Base-by-base conservation (phyloP, 2,888 invertebrate genomes). In the Hemistola chrysoprasaria region DNA sequence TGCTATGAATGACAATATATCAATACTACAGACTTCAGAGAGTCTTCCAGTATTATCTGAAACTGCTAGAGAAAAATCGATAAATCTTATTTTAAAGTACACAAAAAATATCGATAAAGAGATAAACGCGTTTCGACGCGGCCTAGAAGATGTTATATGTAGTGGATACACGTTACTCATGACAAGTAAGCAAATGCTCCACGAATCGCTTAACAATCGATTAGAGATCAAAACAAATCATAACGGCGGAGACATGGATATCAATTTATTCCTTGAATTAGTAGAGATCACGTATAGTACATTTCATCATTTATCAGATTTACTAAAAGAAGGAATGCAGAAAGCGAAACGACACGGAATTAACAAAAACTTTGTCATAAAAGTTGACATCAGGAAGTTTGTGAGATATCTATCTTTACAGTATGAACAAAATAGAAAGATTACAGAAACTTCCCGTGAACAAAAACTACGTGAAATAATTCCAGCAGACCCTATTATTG, bases 331-430 rank as follows among this genome's bases (percentile, higher is more conserved):
- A 36, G 8, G 8, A 24, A 24, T 3, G 11, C 7, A 1, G 1
- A 27, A 4, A 27, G 11, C 1, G 3, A n/a, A 27, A 16, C 16
- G 16, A 4, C 16, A 16, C 16, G 16, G 16, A 16, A 16, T 16
- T 4, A 24, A 23, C 6, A 9, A 9, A 7, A 24, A 21, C 3
- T 40, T 35, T 9, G 32, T 26, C 7, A 32, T 38, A 38, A 32
- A 46, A 20, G 28, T 42, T 24, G 23, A 43, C 7, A 22, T 24
- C 3, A 26, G 26, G 25, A 51, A 35, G 11, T 40, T 36, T 10
- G 25, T 20, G 2, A 42, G 24, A 22, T 25, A 40, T 24, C 29
- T 40, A 5, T 38, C 27, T 26, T 26, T 27, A 5, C 27, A 32
- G 7, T 28, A 27, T 25, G 31, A 27, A 23, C 23, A 22, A 10